Base-by-base conservation (phyloP, 2,797 vertebrate genomes). In the Tenualosa thibaudeaui region DNA sequence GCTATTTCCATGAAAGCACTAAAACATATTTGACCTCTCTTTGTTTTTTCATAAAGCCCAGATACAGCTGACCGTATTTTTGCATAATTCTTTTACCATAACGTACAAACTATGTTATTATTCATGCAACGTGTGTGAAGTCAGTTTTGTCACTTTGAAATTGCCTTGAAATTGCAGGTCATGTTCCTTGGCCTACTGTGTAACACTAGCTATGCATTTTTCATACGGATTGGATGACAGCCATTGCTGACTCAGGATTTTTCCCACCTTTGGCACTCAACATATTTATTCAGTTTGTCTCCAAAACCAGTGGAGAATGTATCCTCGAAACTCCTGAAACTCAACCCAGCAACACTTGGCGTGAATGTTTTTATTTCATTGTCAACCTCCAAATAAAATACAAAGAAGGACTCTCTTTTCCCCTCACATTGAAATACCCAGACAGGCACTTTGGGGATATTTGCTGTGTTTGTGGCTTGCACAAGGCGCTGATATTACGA, bases 401-500 rank as follows among this genome's bases (percentile, higher is more conserved):
- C 37, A 37, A 43, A 19, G 15, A 19, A 75, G 1, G 68, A 31
- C 31, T 75, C 68, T 7, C 17, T 58, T 22, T 22, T 17, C 65
- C 15, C 31, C 37, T 75, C 31, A 12, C 31, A 15, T 15, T 40
- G 31, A 60, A 43, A 83, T 58, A 83, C 37, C 37, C 82, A 84
- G 83, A 75, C 43, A 50, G 15, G 43, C 43, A 68, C 49, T 37
- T 68, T 75, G 68, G 62, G 83, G 68, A 84, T 54, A 78, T 51
- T 75, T 85, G 46, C 83, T 46, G 50, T 81, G 81, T 87, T 65
- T 81, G 54, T 31, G 3, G 49, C 78, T 84, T 65, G 37, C 51
- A 82, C 75, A 43, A 75, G 37, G 54, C 81, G 46, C 65, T 71
- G 81, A 82, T 54, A 84, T 78, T 85, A 83, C 75, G 83, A 71